These are phyloP conservation scores for Bucorvus abyssinicus DNA, from an alignment of 2,797 vertebrate species.

Conservation along the genomic window DNA sequence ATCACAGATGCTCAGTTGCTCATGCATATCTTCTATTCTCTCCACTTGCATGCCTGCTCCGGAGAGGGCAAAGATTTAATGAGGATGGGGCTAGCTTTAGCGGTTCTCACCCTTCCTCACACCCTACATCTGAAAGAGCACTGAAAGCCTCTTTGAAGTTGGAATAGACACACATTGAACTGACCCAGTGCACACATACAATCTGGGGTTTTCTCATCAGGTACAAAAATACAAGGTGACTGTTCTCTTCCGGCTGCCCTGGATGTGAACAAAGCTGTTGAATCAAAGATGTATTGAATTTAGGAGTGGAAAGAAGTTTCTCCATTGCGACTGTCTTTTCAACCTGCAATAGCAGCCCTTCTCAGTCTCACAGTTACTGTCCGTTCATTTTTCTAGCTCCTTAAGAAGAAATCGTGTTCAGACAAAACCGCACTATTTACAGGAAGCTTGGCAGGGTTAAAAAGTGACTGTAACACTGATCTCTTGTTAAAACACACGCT, in stretches of 20 bases:
- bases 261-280: slow-evolving; percentile 24
- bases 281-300: slow-evolving; percentile 28
- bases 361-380: background rate
- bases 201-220: slow-evolving; percentile 49
- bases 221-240: slow-evolving; percentile 61
- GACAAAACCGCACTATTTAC: background rate
- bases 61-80: slow-evolving; percentile 39
- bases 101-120: slow-evolving; percentile 52
- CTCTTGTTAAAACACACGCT: slow-evolving; percentile 1
- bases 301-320: slow-evolving; percentile 7
- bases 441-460: slow-evolving; percentile 47
- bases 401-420: slow-evolving; percentile 32
- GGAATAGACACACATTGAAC: slow-evolving; percentile 46
- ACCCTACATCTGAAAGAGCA: slow-evolving; percentile 25
- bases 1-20: slow-evolving; percentile 56
- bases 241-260: slow-evolving; percentile 47
- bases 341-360: background rate
- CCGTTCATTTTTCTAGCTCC: slow-evolving; percentile 1
- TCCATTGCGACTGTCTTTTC: slow-evolving; percentile 7
- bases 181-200: slow-evolving; percentile 59
- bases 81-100: slow-evolving; percentile 47
- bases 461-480: background rate
- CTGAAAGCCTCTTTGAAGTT: slow-evolving; percentile 68
- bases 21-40: slow-evolving; percentile 62
- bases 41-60: slow-evolving; percentile 30